These are phyloP conservation scores for Blastobasis lacticolella DNA, from an alignment of 2,888 invertebrate species.

Conservation along the genomic window DNA sequence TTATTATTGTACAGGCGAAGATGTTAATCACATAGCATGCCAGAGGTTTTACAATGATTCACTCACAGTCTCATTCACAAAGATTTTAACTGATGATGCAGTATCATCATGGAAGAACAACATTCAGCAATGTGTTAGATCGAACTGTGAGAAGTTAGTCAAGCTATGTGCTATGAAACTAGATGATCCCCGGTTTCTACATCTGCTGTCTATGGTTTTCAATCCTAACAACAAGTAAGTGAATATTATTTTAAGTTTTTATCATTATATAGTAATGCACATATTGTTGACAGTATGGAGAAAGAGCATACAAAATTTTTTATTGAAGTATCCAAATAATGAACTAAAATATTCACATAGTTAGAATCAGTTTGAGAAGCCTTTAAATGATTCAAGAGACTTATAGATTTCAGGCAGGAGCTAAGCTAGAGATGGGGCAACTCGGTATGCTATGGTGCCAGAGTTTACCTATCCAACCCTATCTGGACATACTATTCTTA, in stretches of 20 bases:
- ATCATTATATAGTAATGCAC: too few relatives aligned
- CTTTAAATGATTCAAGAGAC: too few relatives aligned
- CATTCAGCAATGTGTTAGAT: slow-evolving; percentile 95
- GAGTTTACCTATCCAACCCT: too few relatives aligned
- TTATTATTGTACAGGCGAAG: slow-evolving; percentile 77
- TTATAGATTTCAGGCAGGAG: too few relatives aligned
- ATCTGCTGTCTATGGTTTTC: slow-evolving; percentile 93
- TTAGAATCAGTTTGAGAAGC: too few relatives aligned
- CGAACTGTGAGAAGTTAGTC: slow-evolving; percentile 93
- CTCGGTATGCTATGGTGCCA: too few relatives aligned
- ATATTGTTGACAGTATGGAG: too few relatives aligned
- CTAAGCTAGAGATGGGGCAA: too few relatives aligned
- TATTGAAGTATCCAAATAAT: too few relatives aligned
- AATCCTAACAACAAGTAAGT: slow-evolving; percentile 95
- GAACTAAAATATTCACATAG: too few relatives aligned
- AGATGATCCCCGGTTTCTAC: slow-evolving; percentile 94
- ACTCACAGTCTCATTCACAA: slow-evolving; percentile 94
- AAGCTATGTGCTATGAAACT: slow-evolving; percentile 95
- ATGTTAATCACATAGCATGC: slow-evolving; percentile 91
- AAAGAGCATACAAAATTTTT: too few relatives aligned
- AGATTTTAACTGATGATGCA: slow-evolving; percentile 97
- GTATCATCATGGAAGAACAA: slow-evolving; percentile 98
- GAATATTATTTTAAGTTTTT: background rate
- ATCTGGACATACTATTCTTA: too few relatives aligned
- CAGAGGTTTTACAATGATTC: slow-evolving; percentile 97